Evolutionary conservation across 2,888 invertebrate genomes (phyloP).

Genomic region (Cynaeus angustus): DNA sequence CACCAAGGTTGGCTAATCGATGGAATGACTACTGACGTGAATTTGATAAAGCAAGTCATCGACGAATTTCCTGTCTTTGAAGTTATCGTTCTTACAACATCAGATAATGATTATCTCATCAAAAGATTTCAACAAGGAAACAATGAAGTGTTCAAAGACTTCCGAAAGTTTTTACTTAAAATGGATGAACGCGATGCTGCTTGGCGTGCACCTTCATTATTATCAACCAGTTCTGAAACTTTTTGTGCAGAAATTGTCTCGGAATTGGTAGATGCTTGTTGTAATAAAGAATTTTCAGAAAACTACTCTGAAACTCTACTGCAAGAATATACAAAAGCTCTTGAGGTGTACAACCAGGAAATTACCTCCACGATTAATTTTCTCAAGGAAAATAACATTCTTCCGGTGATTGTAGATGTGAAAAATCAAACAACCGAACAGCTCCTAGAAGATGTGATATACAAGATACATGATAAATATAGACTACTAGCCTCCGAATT

Average conservation of each 20-base stretch:
- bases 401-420: constrained; percentile 60
- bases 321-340: constrained; percentile 50
- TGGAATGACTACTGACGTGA: constrained; percentile 73
- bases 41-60: constrained; percentile 72
- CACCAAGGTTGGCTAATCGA: constrained; percentile 77
- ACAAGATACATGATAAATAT: constrained; percentile 63
- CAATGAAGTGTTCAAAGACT: constrained; percentile 61
- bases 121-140: constrained; percentile 56
- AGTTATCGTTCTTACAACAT: constrained; percentile 74
- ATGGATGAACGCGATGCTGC: constrained; percentile 63
- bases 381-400: constrained; percentile 56
- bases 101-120: constrained; percentile 69
- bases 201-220: constrained; percentile 56
- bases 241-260: constrained; percentile 53
- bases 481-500: constrained; percentile 71
- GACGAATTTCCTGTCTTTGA: constrained; percentile 74
- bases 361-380: constrained; percentile 58
- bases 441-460: constrained; percentile 63
- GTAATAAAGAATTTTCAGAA: constrained; percentile 18
- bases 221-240: constrained; percentile 51
- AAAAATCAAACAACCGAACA: constrained; percentile 61
- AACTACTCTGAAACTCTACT: constrained; percentile 36
- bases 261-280: constrained; percentile 46
- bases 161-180: constrained; percentile 61
- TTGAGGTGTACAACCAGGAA: constrained; percentile 57